phyloP scores from a whole-genome alignment of 92 coral and sea anemone species.

The Paragorgia papillata region DNA sequence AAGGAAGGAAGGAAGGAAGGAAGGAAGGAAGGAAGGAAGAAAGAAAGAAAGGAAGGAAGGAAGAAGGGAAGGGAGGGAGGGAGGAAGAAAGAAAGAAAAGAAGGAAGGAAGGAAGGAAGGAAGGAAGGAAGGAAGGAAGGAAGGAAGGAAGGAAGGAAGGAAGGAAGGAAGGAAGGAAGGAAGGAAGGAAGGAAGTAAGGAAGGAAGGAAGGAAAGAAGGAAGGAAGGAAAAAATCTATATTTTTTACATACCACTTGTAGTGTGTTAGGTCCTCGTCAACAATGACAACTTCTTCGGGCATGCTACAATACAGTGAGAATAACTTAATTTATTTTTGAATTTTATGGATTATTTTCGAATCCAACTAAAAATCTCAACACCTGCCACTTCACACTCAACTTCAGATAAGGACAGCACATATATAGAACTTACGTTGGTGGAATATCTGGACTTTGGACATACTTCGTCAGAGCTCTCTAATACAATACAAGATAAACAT shows the following conservation, averaged over 20 bases:
- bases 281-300: background rate
- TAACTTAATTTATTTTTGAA: too few relatives aligned
- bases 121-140: too few relatives aligned
- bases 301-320: background rate
- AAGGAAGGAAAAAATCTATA: too few relatives aligned
- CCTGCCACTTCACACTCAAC: too few relatives aligned
- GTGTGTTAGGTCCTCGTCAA: background rate
- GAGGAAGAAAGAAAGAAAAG: background rate
- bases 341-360: too few relatives aligned
- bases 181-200: too few relatives aligned
- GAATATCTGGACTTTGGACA: conserved; percentile 29
- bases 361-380: too few relatives aligned
- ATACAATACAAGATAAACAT: too few relatives aligned
- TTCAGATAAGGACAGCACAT: background rate
- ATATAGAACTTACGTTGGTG: conserved; percentile 16
- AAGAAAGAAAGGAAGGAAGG: background rate
- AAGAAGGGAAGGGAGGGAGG: background rate
- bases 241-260: conserved; percentile 2
- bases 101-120: too few relatives aligned
- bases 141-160: too few relatives aligned
- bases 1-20: background rate
- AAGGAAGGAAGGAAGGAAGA: background rate
- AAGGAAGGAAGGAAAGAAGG: too few relatives aligned
- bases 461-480: conserved; percentile 24
- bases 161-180: too few relatives aligned